Evolutionary conservation across 2,797 vertebrate species (phyloP).

Genomic region (Lepus oiostolus): DNA sequence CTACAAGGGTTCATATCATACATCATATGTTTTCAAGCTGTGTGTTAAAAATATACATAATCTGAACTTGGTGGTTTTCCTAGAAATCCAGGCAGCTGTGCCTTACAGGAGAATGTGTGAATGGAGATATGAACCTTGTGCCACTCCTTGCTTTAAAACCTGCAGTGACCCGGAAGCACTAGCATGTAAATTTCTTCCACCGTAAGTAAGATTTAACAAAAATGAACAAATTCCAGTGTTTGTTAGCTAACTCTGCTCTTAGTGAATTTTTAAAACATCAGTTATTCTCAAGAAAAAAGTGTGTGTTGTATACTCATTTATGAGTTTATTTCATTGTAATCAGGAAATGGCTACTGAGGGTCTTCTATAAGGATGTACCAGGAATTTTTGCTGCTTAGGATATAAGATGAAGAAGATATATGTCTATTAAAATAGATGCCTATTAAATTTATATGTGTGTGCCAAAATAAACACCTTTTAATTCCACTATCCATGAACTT

Average conservation of each 20-base stretch:
- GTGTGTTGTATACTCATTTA: not conserved
- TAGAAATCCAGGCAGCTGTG: conserved; percentile 95
- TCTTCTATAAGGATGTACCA: not conserved
- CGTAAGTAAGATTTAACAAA: conserved; percentile 90
- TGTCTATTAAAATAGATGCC: too few species aligned
- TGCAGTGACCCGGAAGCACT: conserved; percentile 95
- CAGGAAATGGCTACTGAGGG: not conserved
- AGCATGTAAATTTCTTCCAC: conserved; percentile 95
- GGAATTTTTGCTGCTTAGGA: not conserved
- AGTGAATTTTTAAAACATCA: not conserved
- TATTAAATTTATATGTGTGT: too few species aligned
- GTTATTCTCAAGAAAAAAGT: not conserved
- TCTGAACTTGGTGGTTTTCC: conserved; percentile 45
- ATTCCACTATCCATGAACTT: too few species aligned
- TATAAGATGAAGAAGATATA: not conserved
- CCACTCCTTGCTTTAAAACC: conserved; percentile 95
- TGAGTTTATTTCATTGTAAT: not conserved
- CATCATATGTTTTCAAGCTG: conserved; percentile 26
- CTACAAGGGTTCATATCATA: not conserved
- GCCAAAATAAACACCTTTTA: too few species aligned
- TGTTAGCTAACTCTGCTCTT: not conserved
- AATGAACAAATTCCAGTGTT: not conserved
- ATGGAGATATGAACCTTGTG: conserved; percentile 96
- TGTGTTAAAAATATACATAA: not conserved
- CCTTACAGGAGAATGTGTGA: conserved; percentile 98